Evolutionary conservation across 2,113 vertebrate genomes (phyloP), one percentile per base, ranked within the genome.

Genomic region (Calyptomena viridis): DNA sequence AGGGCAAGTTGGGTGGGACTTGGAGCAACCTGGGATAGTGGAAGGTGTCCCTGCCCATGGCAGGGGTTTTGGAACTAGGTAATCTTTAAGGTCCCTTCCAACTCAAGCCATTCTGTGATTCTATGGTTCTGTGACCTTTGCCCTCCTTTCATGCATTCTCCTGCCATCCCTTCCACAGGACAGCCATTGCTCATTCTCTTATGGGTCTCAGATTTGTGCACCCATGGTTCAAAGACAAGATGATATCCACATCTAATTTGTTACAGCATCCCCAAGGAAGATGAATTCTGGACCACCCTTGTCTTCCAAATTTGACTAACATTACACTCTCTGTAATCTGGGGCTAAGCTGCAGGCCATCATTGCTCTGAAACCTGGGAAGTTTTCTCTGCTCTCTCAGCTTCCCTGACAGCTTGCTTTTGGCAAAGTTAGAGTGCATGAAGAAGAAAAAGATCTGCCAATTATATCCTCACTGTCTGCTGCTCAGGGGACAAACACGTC

Each of bases 381-480:
- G 21, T 44, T 89, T 67, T 33, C 79, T 82, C 73, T 72, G 17
- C 63, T 92, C 69, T 78, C 77, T 92, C 87, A 81, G 73, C 52
- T 90, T 90, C 53, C 71, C 84, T 78, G 56, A 71, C 76, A 77
- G 64, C n/a, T 89, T 87, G 60, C 84, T 97, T 56, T 93, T 91
- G 93, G 86, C 87, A 72, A 82, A 87, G 64, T 74, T 92, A 49
- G 69, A 94, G 56, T 84, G 77, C 80, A 64, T 72, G 84, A 92
- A 89, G 77, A 94, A 78, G 67, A 84, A 89, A 77, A 94, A 93
- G 69, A 68, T 78, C 47, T 85, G 53, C 76, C 89, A 90, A 87
- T 95, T 95, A 92, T 76, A 80, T 87, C 69, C 47, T 71, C 33
- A 7, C 72, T 94, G 56, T 72, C 69, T 95, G 69, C 73, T 60